phyloP scores from a whole-genome alignment of 23 tunicate genomes.

The Ciona savignyi region DNA sequence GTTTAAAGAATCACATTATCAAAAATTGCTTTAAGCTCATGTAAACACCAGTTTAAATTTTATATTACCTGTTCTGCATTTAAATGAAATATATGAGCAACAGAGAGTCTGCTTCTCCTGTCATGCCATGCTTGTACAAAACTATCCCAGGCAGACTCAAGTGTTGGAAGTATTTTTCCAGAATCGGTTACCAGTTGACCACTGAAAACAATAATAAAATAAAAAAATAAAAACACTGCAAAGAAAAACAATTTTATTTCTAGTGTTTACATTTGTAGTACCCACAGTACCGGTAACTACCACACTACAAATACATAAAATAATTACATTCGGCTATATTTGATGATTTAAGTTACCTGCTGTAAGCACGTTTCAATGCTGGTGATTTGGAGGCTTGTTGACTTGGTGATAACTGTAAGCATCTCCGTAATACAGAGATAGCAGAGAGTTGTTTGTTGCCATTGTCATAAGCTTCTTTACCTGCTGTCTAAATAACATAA shows the following conservation, averaged over 20 bases:
- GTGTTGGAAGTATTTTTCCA: constrained; percentile 52
- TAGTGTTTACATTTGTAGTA: no score
- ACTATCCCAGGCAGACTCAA: constrained; percentile 59
- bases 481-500: constrained; percentile 31
- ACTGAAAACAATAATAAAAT: constrained; percentile 32
- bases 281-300: no score
- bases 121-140: constrained; percentile 61
- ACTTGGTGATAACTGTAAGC: constrained; percentile 57
- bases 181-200: constrained; percentile 34
- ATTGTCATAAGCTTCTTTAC: constrained; percentile 58
- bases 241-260: no score
- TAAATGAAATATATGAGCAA: constrained; percentile 52
- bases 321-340: not conserved
- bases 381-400: constrained; percentile 46
- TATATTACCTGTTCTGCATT: constrained; percentile 74
- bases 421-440: constrained; percentile 54
- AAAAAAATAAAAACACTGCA: not conserved
- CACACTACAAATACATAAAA: not conserved
- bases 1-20: no score
- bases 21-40: no score
- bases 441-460: constrained; percentile 69
- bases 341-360: constrained; percentile 25
- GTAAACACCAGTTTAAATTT: no score
- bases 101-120: constrained; percentile 52
- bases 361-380: constrained; percentile 23